phyloP scores from a whole-genome alignment of 2,113 vertebrate species.

The Psophia crepitans region DNA sequence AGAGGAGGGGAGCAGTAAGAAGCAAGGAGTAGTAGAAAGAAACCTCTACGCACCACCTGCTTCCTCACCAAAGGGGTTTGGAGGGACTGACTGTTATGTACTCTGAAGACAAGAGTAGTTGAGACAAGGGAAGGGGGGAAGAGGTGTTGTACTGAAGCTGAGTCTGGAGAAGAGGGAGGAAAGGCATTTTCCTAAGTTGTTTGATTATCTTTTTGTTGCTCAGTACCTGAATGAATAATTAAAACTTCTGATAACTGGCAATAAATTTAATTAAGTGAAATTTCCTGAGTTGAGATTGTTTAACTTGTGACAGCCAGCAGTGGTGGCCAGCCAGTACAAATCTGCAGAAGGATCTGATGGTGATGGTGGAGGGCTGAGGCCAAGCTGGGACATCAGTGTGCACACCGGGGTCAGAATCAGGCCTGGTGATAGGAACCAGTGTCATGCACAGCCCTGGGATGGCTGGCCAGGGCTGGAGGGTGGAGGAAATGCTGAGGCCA shows the following conservation, averaged over 20 bases:
- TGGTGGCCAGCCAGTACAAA: background rate
- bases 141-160: background rate
- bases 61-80: background rate
- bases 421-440: background rate
- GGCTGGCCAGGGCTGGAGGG: background rate
- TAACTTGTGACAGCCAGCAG: background rate
- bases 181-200: background rate
- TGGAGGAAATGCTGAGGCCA: background rate
- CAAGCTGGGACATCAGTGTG: background rate
- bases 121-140: background rate
- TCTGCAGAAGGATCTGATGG: no score
- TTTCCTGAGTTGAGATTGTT: background rate
- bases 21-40: background rate
- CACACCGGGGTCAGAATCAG: background rate
- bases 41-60: background rate
- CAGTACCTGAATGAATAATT: background rate
- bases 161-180: background rate
- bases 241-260: background rate
- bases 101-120: background rate
- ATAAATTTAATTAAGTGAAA: background rate
- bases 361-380: background rate
- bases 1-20: background rate
- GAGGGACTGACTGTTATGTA: rapidly evolving
- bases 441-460: background rate
- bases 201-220: background rate